Percentiles rank a stretch among this genome's conserved stretches.
These are phyloP conservation scores for Sesamia nonagrioides DNA, from an alignment of 1,140 invertebrate genomes.

Conservation along the genomic window DNA sequence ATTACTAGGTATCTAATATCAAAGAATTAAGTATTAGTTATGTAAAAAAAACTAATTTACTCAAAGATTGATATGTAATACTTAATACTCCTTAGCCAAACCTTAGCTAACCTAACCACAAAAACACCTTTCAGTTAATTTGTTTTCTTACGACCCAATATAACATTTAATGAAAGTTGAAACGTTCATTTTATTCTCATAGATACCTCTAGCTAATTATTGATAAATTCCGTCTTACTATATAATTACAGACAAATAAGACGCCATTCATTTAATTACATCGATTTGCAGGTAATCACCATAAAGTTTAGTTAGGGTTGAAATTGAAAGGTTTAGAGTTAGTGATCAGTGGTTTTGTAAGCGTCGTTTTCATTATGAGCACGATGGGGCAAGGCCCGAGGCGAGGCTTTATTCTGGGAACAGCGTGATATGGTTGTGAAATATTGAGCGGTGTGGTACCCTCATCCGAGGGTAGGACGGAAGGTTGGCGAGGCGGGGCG, in stretches of 20 bases:
- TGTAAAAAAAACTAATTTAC: no score
- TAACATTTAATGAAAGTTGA: slow-evolving; percentile 1
- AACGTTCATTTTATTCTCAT: background rate
- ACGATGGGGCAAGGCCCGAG: slow-evolving; percentile 69
- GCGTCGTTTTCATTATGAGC: slow-evolving; percentile 62
- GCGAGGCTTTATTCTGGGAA: slow-evolving; percentile 73
- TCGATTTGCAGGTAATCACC: slow-evolving; percentile 25
- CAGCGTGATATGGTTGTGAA: slow-evolving; percentile 69
- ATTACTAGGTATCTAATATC: no score
- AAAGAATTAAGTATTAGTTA: no score
- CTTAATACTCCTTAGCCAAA: no score
- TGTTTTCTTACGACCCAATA: slow-evolving; percentile 8
- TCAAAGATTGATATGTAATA: no score
- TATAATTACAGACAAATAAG: slow-evolving; percentile 45
- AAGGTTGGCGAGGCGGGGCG: slow-evolving; percentile 69
- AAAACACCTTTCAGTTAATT: background rate
- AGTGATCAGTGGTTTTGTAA: slow-evolving; percentile 60
- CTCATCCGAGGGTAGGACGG: slow-evolving; percentile 69
- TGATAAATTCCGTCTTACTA: slow-evolving; percentile 19
- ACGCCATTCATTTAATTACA: slow-evolving; percentile 33
- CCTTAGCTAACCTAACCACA: no score
- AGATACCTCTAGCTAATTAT: slow-evolving; percentile 2
- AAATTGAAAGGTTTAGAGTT: slow-evolving; percentile 44
- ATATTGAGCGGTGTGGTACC: slow-evolving; percentile 65
- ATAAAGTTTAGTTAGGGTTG: slow-evolving; percentile 48